Evolutionary conservation across 2,113 vertebrate genomes (phyloP).

Genomic region (cattle (Bos taurus)): ARS-UCD2.0 NC_037333.1:33282001-33282500

Average conservation of each 20-base stretch:
- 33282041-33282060: not conserved
- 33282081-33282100: not conserved
- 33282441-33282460: not conserved
- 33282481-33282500: not conserved
- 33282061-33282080: not conserved
- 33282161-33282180: not conserved
- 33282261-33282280: not conserved
- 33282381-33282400: not conserved
- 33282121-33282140: not conserved
- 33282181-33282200: not conserved
- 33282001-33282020: not conserved
- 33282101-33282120: not conserved
- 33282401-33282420: not conserved
- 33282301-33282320: not conserved
- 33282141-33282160: not conserved
- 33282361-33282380: not conserved
- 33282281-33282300: not conserved
- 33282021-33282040: not conserved
- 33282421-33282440: not conserved
- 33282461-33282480: not conserved
- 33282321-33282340: not conserved
- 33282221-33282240: not conserved
- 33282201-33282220: not conserved
- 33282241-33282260: not conserved
- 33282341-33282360: not conserved